Base-by-base conservation (phyloP, 2,113 vertebrate species). In the Ictalurus furcatus region DNA sequence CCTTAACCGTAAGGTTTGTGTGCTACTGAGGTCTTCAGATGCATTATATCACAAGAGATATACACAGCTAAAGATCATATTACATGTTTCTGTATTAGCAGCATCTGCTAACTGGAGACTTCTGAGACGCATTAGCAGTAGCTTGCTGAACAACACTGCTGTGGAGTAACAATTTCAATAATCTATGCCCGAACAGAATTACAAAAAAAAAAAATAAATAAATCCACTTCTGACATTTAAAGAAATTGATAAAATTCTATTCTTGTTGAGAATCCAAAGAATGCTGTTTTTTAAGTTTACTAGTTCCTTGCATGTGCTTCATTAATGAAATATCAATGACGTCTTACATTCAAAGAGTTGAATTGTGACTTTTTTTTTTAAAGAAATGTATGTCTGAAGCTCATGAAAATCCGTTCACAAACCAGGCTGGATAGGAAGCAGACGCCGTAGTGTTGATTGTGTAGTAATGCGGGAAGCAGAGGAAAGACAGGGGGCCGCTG, bases 391-490 rank as follows among this genome's bases (percentile, higher is more conserved):
- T 88, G 83, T 63, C 44, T 59, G 69, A 28, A 78, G 78, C 28
- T 80, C 74, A 86, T 89, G 90, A 89, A 89, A 89, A 65, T 85
- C 65, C 48, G 44, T 78, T 83, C 59, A 73, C 61, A 74, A 83
- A 63, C 67, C 65, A 76, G 82, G 80, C 87, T 80, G 84, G 84
- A 85, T 69, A 85, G 74, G 52, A 85, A 61, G 73, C 88, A 89
- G 85, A 74, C 28, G 37, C 67, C 80, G 30, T 84, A 88, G 84
- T 71, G 88, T 86, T 54, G 88, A 88, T 84, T 84, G 87, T 87
- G 91, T 90, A 71, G 85, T 81, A 61, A 90, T 88, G 87, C 65
- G 85, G 88, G 88, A 89, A 88, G 86, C 89, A 65, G 89, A 76
- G 82, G 79, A 78, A 78, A 83, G 44, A 52, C 67, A 56, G 81